Base-by-base conservation (phyloP, 2,888 invertebrate genomes). In the Euzophera pinguis region DNA sequence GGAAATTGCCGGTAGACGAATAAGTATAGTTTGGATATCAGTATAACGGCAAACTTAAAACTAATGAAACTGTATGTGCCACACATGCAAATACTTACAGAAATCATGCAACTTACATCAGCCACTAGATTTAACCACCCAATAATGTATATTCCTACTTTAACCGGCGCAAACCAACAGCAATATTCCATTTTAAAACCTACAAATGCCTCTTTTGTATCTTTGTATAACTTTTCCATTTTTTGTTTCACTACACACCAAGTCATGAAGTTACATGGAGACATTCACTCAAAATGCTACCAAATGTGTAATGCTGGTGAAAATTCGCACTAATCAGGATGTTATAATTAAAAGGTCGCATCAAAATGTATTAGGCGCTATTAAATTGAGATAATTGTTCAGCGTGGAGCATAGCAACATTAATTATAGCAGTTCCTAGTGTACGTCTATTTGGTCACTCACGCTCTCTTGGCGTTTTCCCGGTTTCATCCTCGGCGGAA, bases 301-400 rank as follows among this genome's bases (percentile, higher is more conserved):
- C 54, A 63, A 70, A 69, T 61, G 29, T 56, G 16, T 53, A 34
- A 17, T 50, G 39, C 39, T 53, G 47, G 56, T 50, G 65, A 63
- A 62, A 64, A 66, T 65, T 54, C 60, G 55, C 54, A 53, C 53
- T 82, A 83, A 84, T 82, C 71, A 84, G 84, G 84, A 85, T 75
- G 78, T 61, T 27, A 67, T 62, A 78, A 78, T 79, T 73, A 65
- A 69, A 77, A 79, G 81, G 83, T 73, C 78, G 68, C 60, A 22
- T 22, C 2, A 60, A 62, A 43, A 68, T 65, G 67, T 64, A 71
- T 68, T 64, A 61, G 53, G 57, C 59, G 60, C 52, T 62, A 63
- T 57, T 70, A 67, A 69, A 55, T 53, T 57, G 56, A 43, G 54
- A 54, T 72, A 70, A 75, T 76, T 75, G 63, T 61, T 56, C 59